Conservation (phyloP, 2,888 invertebrate species). For the Drosophila flavopinicola region DNA sequence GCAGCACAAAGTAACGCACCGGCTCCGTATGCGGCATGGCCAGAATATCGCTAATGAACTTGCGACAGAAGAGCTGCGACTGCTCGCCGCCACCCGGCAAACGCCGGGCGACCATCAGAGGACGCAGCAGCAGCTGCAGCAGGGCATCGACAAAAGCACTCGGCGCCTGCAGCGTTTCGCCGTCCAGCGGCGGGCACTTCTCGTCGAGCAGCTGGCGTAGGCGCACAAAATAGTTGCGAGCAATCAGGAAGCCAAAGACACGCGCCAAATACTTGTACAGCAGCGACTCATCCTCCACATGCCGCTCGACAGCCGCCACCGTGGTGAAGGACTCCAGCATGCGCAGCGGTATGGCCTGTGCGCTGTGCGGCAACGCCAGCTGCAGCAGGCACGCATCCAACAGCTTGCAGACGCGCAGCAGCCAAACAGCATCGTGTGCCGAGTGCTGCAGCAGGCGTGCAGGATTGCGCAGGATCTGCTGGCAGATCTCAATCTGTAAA, state of each 20-base stretch:
- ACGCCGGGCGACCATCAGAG: conserved; percentile 86
- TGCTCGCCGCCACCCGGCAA: conserved; percentile 42
- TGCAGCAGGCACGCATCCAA: conserved; percentile 83
- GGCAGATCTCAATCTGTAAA: conserved; percentile 83
- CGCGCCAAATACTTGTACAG: conserved; percentile 80
- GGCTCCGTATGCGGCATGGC: conserved; percentile 88
- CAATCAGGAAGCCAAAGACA: conserved; percentile 82
- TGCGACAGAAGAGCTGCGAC: conserved; percentile 71
- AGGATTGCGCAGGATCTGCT: conserved; percentile 82
- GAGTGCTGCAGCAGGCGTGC: conserved; percentile 81
- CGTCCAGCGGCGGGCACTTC: conserved; percentile 89
- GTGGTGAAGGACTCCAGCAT: conserved; percentile 91
- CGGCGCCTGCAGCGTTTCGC: conserved; percentile 88
- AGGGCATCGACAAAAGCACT: conserved; percentile 90
- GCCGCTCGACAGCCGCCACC: conserved; percentile 82
- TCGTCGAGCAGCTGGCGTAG: conserved; percentile 89
- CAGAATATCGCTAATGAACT: conserved; percentile 88
- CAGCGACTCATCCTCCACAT: conserved; percentile 75
- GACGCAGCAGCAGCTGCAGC: conserved; percentile 90
- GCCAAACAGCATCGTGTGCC: conserved; percentile 79
- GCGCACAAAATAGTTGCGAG: conserved; percentile 88
- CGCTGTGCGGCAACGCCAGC: conserved; percentile 75
- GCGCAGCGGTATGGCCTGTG: conserved; percentile 89
- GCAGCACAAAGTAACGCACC: conserved; percentile 89
- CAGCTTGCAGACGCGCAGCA: conserved; percentile 82